Evolutionary conservation across 2,888 invertebrate species (phyloP), one percentile per base, ranked within the genome.

Genomic region (Lacanobia oleracea): DNA sequence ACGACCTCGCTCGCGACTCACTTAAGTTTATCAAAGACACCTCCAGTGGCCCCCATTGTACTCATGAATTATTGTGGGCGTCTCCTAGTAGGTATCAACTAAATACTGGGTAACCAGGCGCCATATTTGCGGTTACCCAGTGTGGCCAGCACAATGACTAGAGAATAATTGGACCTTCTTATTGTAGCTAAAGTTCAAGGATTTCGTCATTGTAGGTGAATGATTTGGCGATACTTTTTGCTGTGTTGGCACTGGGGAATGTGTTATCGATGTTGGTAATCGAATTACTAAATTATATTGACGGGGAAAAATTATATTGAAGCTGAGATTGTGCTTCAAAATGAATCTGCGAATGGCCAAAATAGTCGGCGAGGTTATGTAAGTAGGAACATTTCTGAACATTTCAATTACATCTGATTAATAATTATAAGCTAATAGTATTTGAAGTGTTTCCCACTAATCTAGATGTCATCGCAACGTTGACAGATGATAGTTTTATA

Each of bases 21-120:
- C 88, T 89, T 54, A 67, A 65, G 54, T 53, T 43, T 70, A 85
- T 92, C 91, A 91, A 91, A 92, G 91, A 91, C 88, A 87, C 91
- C 91, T 91, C 89, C 90, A 90, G 87, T 87, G 81, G 82, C 76
- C 79, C 77, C 82, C 85, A 92, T 93, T 94, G 93, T 93, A 70
- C 75, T 71, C 78, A 74, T 91, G 90, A 93, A 87, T 89, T 92
- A 93, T 91, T 82, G 91, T 88, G 88, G 92, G 92, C 92, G 90
- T 92, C 85, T 88, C 77, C 88, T 89, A 88, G 89, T n/a, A n/a
- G n/a, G n/a, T 90, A 84, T 67, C 83, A 87, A 88, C 86, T 88
- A 84, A 90, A 89, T 76, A 85, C 76, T 87, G 88, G 88, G 86
- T 86, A 84, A 81, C 85, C 89, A 88, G 86, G 77, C 76, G 77